Conservation (phyloP, 1,140 invertebrate species). For the Bombus confusus region DNA sequence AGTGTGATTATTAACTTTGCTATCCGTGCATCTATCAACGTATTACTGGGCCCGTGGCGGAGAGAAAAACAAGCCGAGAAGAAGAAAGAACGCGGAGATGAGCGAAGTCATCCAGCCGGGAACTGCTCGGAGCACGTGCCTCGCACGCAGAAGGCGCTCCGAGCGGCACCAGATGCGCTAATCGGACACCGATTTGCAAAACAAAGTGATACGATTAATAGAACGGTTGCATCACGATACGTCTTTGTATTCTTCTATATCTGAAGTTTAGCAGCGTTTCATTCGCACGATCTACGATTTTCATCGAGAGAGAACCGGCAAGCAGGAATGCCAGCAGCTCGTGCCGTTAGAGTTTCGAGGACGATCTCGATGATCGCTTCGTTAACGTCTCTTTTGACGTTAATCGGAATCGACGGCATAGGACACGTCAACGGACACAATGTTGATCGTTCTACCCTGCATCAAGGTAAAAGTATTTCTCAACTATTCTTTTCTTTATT, state of each 20-base stretch:
- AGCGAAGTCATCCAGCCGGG: slow-evolving; percentile 61
- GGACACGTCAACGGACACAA: slow-evolving; percentile 64
- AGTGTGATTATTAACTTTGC: not conserved
- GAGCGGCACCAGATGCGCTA: slow-evolving; percentile 66
- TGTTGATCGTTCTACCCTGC: slow-evolving; percentile 29
- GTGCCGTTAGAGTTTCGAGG: slow-evolving; percentile 34
- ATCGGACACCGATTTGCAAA: slow-evolving; percentile 55
- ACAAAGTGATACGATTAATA: slow-evolving; percentile 50
- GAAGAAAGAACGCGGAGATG: slow-evolving; percentile 52
- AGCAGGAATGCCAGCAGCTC: slow-evolving; percentile 29
- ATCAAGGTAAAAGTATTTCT: slow-evolving; percentile 50
- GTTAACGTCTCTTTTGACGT: slow-evolving; percentile 58
- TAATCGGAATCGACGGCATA: slow-evolving; percentile 67
- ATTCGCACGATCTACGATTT: not conserved
- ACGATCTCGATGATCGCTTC: slow-evolving; percentile 63
- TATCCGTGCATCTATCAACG: not conserved
- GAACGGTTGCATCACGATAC: slow-evolving; percentile 38
- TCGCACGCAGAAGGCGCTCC: slow-evolving; percentile 70
- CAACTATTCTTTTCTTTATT: not conserved
- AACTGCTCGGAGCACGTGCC: slow-evolving; percentile 68
- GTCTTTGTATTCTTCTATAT: no score
- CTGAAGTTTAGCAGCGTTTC: not conserved
- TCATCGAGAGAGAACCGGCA: not conserved
- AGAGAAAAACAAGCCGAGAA: slow-evolving; percentile 24
- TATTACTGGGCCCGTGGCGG: no score